Evolutionary conservation across 2,888 invertebrate species (phyloP), one percentile per base, ranked within the genome.

Genomic region (Girardia tigrina): DNA sequence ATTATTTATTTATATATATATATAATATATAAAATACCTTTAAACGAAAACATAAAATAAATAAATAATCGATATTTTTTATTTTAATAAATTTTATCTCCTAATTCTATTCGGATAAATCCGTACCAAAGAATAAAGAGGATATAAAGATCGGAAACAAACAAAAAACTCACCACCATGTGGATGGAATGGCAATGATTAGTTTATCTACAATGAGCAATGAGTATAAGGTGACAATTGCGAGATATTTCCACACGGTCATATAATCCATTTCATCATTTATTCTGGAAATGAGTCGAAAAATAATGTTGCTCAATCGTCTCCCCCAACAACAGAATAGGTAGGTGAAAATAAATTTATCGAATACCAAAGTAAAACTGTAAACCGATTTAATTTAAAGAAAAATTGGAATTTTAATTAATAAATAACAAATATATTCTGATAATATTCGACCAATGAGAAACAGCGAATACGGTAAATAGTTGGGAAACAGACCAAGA

Each of bases 341-440:
- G 23, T 12, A 56, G 23, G 56, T 56, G 4, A 16, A 23, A 23
- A 56, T 20, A 56, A 23, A 56, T 56, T 56, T 6, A 12, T 20
- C 4, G n/a, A 56, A 20, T 23, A 56, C 56, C 56, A 56, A 56
- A 56, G 23, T 20, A 56, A 56, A 56, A 20, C 23, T 56, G 56
- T 23, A 56, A 56, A 16, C 56, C 56, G 56, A 56, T 56, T 16
- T 20, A 56, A 23, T 56, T 23, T 56, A 56, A 56, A 20, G n/a
- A 56, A 56, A 56, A 56, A 56, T 12, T 56, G 56, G 56, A 56
- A 56, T 56, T 56, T 56, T 56, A 56, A 56, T 56, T 56, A 56
- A 56, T 56, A 56, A 56, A 56, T 56, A 8, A 56, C 56, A 12
- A 56, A 56, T 56, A 56, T 56, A 56, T 56, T 56, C 56, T 56